A percentile compares a stretch with the other conserved stretches of the same genome.
These are phyloP conservation scores for Elephas maximus DNA, from an alignment of 2,113 vertebrate species.

Conservation along the genomic window DNA sequence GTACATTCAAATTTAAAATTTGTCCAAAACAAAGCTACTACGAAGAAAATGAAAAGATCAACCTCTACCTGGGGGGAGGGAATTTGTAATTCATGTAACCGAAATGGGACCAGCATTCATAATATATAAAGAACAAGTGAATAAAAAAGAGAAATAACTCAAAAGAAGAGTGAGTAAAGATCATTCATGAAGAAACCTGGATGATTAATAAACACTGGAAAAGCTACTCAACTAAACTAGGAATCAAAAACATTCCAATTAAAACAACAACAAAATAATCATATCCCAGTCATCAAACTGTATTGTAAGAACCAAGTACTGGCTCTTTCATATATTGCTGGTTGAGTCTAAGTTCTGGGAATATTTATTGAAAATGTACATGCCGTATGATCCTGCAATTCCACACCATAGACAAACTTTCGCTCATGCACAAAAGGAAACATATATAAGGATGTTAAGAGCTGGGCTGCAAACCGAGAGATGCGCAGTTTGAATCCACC, in stretches of 20 bases:
- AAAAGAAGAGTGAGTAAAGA: slow-evolving; percentile 10
- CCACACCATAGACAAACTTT: background rate
- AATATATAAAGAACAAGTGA: background rate
- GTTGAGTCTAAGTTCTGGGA: background rate
- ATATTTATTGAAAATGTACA: background rate
- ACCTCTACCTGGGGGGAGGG: background rate
- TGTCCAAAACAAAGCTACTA: background rate
- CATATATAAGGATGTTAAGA: background rate
- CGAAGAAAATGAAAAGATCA: slow-evolving; percentile 15
- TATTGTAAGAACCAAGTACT: background rate
- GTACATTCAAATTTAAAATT: background rate
- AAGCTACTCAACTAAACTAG: background rate
- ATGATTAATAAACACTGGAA: background rate
- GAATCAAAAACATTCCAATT: background rate
- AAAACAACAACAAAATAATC: slow-evolving; percentile 49
- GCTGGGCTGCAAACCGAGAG: too few species aligned
- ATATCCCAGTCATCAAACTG: background rate
- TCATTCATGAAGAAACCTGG: background rate
- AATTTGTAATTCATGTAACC: slow-evolving; percentile 6
- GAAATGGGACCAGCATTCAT: background rate
- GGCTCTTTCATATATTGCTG: background rate
- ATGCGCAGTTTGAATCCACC: too few species aligned
- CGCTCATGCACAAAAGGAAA: background rate
- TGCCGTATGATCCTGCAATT: background rate
- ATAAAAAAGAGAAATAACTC: background rate